Base-by-base conservation (phyloP, 1,140 invertebrate genomes). In the Drosophila rhopaloa region DNA sequence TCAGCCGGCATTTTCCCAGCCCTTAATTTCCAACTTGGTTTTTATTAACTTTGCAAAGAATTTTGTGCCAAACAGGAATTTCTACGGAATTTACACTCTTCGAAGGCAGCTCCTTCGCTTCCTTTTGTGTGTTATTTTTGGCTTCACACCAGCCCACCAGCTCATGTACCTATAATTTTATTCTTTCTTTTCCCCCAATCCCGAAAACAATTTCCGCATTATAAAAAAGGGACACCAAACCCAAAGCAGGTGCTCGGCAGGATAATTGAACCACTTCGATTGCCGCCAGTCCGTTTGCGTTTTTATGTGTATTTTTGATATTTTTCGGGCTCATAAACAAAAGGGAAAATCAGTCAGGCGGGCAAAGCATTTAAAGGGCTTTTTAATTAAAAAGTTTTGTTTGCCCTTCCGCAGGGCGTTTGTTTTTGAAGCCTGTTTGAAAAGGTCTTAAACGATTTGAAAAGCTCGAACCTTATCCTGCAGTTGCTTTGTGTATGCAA, bases 371-470 rank as follows among this genome's bases (percentile, higher is more conserved):
- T 86, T 86, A 88, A 79, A 78, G 79, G 76, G 86, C 76, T 88
- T 86, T 86, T 86, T 86, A 86, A 86, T 86, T 86, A 86, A 86
- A 86, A 86, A 86, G 82, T 86, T 86, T 88, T 88, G 70, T 86
- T 86, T 85, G 79, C 48, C 38, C 37, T 62, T 51, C 40, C 65
- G 60, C 37, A 29, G 13, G 10, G 5, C 35, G 13, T 56, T 70
- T 54, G 43, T 47, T 62, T 55, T 65, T 41, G 10, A 76, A 71
- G 51, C 59, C 56, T 66, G 67, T 75, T 83, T 62, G 51, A 14
- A 47, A 74, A 68, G 47, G 50, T 46, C 60, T 79, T 71, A 70
- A 53, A 32, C 13, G 48, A 43, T 60, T 44, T 35, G 37, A 35
- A 43, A 41, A 24, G 14, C 40, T 24, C 16, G 7, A 53, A 35